phyloP scores from a whole-genome alignment of 2,797 vertebrate genomes.

The Dermochelys coriacea region DNA sequence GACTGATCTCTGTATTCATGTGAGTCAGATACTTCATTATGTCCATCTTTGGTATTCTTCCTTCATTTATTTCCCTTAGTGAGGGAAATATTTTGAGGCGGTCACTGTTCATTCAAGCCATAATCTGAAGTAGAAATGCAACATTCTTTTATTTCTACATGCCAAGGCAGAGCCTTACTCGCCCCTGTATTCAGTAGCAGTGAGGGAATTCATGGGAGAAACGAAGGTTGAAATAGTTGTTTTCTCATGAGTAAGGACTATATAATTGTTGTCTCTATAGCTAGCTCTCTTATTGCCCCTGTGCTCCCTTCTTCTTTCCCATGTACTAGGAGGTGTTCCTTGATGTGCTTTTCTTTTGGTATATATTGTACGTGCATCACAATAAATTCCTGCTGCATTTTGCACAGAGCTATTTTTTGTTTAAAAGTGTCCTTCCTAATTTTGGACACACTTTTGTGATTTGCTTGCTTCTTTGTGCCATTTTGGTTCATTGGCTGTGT shows the following conservation, averaged over 20 bases:
- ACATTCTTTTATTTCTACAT: not conserved
- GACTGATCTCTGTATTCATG: not conserved
- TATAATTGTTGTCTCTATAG: not conserved
- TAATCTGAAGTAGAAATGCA: conserved; percentile 27
- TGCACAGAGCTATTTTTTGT: not conserved
- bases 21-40: not conserved
- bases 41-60: not conserved
- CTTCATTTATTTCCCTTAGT: not conserved
- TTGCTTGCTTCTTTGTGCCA: not conserved
- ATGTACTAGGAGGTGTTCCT: not conserved
- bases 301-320: not conserved
- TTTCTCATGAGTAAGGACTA: not conserved
- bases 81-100: not conserved
- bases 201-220: not conserved
- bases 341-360: not conserved
- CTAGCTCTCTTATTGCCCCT: not conserved
- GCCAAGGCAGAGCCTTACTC: not conserved
- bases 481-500: not conserved
- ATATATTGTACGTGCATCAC: not conserved
- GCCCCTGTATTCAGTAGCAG: not conserved
- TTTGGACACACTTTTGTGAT: not conserved
- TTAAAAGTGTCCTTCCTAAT: not conserved
- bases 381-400: not conserved
- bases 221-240: not conserved
- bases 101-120: not conserved